Conservation (phyloP, 64 coral and sea anemone genomes). For the Montipora sp. region DNA sequence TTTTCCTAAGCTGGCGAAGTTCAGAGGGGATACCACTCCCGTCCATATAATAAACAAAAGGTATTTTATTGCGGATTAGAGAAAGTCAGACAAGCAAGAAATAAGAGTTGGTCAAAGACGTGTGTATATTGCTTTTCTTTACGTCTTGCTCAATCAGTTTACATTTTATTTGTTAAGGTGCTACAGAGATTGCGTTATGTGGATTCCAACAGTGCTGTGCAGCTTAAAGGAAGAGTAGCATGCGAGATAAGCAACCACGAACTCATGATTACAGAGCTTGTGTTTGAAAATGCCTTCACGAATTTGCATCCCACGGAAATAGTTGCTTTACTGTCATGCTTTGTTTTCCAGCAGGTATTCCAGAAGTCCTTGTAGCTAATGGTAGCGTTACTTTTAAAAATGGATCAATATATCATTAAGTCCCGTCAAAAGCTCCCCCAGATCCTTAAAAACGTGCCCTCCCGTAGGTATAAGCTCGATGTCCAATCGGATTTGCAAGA, state of each 20-base stretch:
- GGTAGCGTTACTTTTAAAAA: not conserved
- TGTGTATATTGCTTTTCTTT: not conserved
- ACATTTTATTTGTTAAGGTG: constrained; percentile 24
- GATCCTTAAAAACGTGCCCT: too few species aligned
- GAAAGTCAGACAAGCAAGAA: too few species aligned
- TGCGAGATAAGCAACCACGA: constrained; percentile 99
- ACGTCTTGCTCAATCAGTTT: not conserved
- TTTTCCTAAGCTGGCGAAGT: too few species aligned
- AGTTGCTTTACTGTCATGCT: constrained; percentile 94
- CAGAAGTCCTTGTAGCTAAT: not conserved
- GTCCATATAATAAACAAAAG: too few species aligned
- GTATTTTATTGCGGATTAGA: too few species aligned
- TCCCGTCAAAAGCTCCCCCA: too few species aligned
- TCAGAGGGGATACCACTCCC: too few species aligned
- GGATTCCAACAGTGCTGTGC: constrained; percentile 70
- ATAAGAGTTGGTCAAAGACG: too few species aligned
- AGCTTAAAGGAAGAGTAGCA: constrained; percentile 91
- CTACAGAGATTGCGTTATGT: constrained; percentile 78
- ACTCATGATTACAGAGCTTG: constrained; percentile 88
- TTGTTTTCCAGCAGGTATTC: constrained; percentile 94
- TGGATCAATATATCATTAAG: not conserved
- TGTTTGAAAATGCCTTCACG: constrained; percentile 85
- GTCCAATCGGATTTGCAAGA: too few species aligned
- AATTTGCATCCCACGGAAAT: constrained; percentile 89
- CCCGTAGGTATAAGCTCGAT: too few species aligned